These are phyloP conservation scores for Orbicella faveolata DNA, from an alignment of 64 coral and sea anemone genomes.

Conservation along the genomic window DNA sequence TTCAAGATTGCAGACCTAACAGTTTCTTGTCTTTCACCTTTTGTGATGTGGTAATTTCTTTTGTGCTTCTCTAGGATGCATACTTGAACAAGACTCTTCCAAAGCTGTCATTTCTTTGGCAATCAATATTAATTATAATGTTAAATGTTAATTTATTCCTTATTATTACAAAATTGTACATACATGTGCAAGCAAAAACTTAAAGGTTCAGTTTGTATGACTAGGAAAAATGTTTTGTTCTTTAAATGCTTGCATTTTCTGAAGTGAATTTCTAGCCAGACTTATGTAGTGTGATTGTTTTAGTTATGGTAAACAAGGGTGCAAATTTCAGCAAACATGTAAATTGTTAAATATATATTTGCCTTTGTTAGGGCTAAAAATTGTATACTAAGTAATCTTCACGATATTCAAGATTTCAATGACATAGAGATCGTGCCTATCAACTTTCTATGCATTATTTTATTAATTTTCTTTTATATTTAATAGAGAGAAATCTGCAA, in stretches of 20 bases:
- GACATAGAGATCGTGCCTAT: no score
- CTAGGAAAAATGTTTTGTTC: not conserved
- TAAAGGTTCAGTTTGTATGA: not conserved
- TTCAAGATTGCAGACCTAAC: not conserved
- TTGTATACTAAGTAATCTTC: no score
- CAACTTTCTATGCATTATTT: not conserved
- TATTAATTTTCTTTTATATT: constrained; percentile 13
- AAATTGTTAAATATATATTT: no score
- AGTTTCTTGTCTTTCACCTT: not conserved
- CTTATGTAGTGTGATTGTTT: no score
- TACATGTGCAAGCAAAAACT: not conserved
- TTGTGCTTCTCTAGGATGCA: constrained; percentile 45
- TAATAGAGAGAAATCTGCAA: not conserved
- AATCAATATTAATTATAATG: not conserved
- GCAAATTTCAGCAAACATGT: no score
- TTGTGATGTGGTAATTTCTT: constrained; percentile 27
- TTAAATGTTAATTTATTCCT: not conserved
- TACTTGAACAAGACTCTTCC: constrained; percentile 35
- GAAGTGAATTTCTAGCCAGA: no score
- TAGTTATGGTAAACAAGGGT: no score
- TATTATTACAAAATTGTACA: not conserved
- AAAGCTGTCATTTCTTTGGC: not conserved
- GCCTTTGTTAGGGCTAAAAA: no score
- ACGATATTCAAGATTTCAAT: no score
- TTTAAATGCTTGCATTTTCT: no score